Evolutionary conservation across 1,140 invertebrate species (phyloP).

Genomic region (Drosophila pruinosa): DNA sequence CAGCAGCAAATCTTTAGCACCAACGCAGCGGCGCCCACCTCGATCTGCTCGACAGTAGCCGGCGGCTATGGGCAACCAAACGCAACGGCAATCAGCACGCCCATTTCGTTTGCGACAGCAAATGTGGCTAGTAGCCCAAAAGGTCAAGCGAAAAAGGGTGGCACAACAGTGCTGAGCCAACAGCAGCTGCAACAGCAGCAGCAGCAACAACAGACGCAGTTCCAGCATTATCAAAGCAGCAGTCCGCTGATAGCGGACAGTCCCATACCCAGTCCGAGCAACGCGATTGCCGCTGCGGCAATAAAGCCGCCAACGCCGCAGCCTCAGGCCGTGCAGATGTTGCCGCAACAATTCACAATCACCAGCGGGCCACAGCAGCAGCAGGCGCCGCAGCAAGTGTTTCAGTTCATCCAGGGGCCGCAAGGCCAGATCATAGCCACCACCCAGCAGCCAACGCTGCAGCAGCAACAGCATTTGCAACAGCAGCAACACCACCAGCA

Average conservation of each 20-base stretch:
- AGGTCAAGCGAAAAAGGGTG: constrained; percentile 79
- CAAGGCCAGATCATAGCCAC: constrained; percentile 79
- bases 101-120: constrained; percentile 77
- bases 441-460: constrained; percentile 43
- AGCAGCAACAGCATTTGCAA: constrained; percentile 49
- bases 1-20: constrained; percentile 71
- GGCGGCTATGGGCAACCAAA: constrained; percentile 78
- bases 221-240: constrained; percentile 77
- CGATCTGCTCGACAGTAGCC: constrained; percentile 62
- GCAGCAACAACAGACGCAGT: constrained; percentile 66
- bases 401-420: constrained; percentile 80
- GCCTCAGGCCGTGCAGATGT: constrained; percentile 73
- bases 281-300: constrained; percentile 67
- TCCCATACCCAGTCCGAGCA: constrained; percentile 76
- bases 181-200: constrained; percentile 54
- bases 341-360: constrained; percentile 79
- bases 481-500: constrained; percentile 45
- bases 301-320: constrained; percentile 76
- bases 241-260: constrained; percentile 82
- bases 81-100: constrained; percentile 72
- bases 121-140: constrained; percentile 81
- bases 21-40: constrained; percentile 71
- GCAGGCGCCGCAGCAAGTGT: constrained; percentile 73
- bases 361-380: constrained; percentile 52
- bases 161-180: constrained; percentile 48